These are phyloP conservation scores for Elachura formosa DNA, from an alignment of 2,113 vertebrate species.

Conservation along the genomic window DNA sequence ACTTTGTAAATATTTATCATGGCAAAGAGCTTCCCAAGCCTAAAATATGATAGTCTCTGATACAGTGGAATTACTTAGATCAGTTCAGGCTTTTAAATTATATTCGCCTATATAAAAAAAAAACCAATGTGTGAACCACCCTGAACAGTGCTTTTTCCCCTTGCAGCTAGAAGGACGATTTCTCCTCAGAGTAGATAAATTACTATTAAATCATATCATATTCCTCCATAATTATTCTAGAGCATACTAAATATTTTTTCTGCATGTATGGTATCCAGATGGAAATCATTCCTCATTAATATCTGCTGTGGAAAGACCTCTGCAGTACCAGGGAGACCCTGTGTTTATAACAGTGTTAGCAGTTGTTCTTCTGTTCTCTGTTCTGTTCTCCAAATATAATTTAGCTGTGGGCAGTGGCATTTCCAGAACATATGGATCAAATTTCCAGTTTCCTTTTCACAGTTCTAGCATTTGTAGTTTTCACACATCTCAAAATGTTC, in stretches of 20 bases:
- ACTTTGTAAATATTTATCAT: neutral
- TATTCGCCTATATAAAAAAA: neutral
- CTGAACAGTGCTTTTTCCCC: neutral
- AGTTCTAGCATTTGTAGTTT: constrained; percentile 64
- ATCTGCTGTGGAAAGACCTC: neutral
- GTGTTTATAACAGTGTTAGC: constrained; percentile 52
- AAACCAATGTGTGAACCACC: neutral
- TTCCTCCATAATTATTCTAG: neutral
- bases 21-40: neutral
- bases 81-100: neutral
- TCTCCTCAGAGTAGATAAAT: neutral
- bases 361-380: constrained; percentile 45
- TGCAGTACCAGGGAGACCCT: constrained; percentile 47
- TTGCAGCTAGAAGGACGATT: neutral
- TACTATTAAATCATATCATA: neutral
- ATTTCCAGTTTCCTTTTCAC: constrained; percentile 64
- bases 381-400: constrained; percentile 57
- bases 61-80: neutral
- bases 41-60: neutral
- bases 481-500: constrained; percentile 64
- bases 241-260: neutral
- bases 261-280: neutral
- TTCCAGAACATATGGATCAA: constrained; percentile 68
- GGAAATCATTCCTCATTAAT: constrained; percentile 8
- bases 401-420: constrained; percentile 60